Evolutionary conservation across 2,113 vertebrate species (phyloP).

Genomic region (Gavialis gangeticus): DNA sequence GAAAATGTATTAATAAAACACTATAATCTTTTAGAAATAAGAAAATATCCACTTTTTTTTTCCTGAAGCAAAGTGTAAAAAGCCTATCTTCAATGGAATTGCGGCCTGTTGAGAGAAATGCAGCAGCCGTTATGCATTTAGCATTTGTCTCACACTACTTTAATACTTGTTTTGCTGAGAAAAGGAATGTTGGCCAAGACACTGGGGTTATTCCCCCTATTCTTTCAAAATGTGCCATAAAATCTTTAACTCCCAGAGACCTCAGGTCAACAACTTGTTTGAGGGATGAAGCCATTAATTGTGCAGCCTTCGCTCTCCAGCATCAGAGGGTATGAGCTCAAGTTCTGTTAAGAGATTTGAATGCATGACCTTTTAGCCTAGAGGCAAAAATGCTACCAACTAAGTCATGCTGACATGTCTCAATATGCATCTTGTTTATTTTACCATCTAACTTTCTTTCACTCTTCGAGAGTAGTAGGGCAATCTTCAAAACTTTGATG

Average conservation of each 20-base stretch:
- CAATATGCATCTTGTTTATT: neutral
- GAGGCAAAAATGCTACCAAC: neutral
- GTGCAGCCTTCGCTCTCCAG: neutral
- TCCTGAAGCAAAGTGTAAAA: slow-evolving; percentile 9
- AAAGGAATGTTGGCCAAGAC: neutral
- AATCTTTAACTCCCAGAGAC: slow-evolving; percentile 31
- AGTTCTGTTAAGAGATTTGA: neutral
- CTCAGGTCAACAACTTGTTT: neutral
- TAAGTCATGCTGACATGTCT: neutral
- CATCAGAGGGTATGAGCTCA: neutral
- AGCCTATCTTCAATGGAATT: neutral
- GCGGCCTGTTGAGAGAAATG: slow-evolving; percentile 20
- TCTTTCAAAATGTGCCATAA: slow-evolving; percentile 35
- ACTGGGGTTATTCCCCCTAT: slow-evolving; percentile 17
- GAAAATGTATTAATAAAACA: slow-evolving; percentile 15
- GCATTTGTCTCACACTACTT: slow-evolving; percentile 37
- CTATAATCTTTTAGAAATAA: neutral
- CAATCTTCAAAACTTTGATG: neutral
- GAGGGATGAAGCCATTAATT: neutral
- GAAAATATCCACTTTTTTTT: neutral
- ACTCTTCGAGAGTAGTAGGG: neutral
- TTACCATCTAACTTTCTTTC: neutral
- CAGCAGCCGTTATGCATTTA: slow-evolving; percentile 5
- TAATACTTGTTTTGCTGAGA: slow-evolving; percentile 19
- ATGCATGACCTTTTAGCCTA: neutral